A percentile compares a stretch with the other conserved stretches of the same genome.
phyloP scores from a whole-genome alignment of 2,797 vertebrate species.

The Rhinoraja longicauda region DNA sequence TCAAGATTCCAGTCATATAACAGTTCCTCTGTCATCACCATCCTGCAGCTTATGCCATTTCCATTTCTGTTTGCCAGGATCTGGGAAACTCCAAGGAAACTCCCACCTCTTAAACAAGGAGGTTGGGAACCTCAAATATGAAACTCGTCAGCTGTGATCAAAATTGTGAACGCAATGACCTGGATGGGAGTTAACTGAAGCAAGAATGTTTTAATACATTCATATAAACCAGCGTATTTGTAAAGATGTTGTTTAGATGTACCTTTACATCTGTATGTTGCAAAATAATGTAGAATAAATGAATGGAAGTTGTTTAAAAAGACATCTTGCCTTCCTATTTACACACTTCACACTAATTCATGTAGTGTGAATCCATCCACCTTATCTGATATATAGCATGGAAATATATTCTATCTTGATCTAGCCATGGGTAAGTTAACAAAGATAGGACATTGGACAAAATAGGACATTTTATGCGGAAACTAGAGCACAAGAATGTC shows the following conservation, averaged over 20 bases:
- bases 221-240: not conserved
- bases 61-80: not conserved
- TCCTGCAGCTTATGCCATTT: not conserved
- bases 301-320: not conserved
- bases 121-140: not conserved
- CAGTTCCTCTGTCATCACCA: not conserved
- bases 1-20: not conserved
- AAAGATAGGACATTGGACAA: too few relatives aligned
- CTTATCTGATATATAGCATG: not conserved
- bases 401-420: not conserved
- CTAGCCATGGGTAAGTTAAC: not conserved
- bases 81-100: not conserved
- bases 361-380: not conserved
- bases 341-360: not conserved
- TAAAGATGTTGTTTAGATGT: not conserved
- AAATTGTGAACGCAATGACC: not conserved
- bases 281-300: not conserved
- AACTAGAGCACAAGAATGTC: too few relatives aligned
- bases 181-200: not conserved
- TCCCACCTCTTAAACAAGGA: not conserved
- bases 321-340: not conserved
- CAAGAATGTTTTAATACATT: not conserved
- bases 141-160: not conserved
- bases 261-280: not conserved
- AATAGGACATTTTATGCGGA: too few relatives aligned